Evolutionary conservation across 1,140 invertebrate genomes (phyloP), one percentile per base, ranked within the genome.

Genomic region (Galleria mellonella): DNA sequence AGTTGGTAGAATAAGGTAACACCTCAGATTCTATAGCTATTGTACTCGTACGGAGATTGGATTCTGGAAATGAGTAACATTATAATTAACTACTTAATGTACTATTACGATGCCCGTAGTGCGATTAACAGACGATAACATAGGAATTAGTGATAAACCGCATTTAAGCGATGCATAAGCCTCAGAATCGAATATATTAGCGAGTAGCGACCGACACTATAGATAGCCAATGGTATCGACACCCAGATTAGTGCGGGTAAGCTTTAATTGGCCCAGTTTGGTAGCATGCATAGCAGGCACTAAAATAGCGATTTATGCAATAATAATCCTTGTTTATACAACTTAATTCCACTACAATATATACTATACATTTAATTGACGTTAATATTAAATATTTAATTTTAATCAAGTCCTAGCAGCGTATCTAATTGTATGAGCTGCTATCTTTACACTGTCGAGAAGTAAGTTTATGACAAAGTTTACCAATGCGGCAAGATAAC

Each of bases 201-300:
- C 38, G 40, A 35, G 28, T 41, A 23, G 9, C 13, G 35, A 17
- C 14, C 35, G 17, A 11, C n/a, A 37, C 35, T 37, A 37, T 37
- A 37, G 35, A 27, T 51, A 33, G 39, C 27, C 28, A 32, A 29
- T 43, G 46, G 47, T 49, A 64, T 62, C 65, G 62, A 70, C 55
- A 66, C 58, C 62, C 46, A 57, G 61, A 67, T 72, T 65, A 67
- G 50, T 54, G 50, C 52, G 51, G 53, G 64, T 76, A 76, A 78
- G 63, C 73, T 78, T 65, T 79, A 83, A 83, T 83, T 83, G 76
- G 76, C 74, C 78, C 61, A 70, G 73, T 76, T 83, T 57, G 62
- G 60, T 55, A 62, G 43, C 70, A 70, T 65, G 71, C 72, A 79
- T 75, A 75, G 63, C 51, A 51, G n/a, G 67, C 67, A 77, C 74